Percentiles rank a stretch among this genome's conserved stretches.
Evolutionary conservation across 2,888 invertebrate species (phyloP).

Genomic region (Leptogaster cylindrica): DNA sequence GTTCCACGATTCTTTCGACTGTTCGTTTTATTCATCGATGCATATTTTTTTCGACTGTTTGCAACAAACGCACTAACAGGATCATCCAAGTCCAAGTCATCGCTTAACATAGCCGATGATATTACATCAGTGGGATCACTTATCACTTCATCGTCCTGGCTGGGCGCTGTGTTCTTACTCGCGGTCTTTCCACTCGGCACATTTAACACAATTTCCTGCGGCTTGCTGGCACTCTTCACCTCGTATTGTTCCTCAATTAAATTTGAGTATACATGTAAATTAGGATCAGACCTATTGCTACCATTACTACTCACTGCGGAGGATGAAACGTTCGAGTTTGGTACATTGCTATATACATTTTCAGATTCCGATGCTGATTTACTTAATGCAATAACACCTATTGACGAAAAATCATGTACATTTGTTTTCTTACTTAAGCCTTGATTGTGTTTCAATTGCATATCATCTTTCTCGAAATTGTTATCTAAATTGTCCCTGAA

Average conservation of each 20-base stretch:
- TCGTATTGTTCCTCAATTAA: slow-evolving; percentile 55
- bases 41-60: slow-evolving; percentile 48
- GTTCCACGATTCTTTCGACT: slow-evolving; percentile 20
- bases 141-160: slow-evolving; percentile 25
- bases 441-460: slow-evolving; percentile 28
- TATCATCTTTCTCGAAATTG: slow-evolving; percentile 41
- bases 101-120: slow-evolving; percentile 59
- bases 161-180: slow-evolving; percentile 35
- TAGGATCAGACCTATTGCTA: slow-evolving; percentile 52
- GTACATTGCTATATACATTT: slow-evolving; percentile 62
- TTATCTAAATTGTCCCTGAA: slow-evolving; percentile 58
- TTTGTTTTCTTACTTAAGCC: slow-evolving; percentile 2
- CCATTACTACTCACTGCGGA: slow-evolving; percentile 43
- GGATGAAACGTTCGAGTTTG: slow-evolving; percentile 49
- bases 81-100: slow-evolving; percentile 62
- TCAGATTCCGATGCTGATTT: slow-evolving; percentile 58
- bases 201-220: slow-evolving; percentile 3
- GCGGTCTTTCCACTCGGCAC: slow-evolving; percentile 14
- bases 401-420: slow-evolving; percentile 24
- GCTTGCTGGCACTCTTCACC: slow-evolving; percentile 7
- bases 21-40: slow-evolving; percentile 15
- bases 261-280: slow-evolving; percentile 61
- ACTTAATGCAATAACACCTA: slow-evolving; percentile 15
- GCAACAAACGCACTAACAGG: slow-evolving; percentile 60
- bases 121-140: slow-evolving; percentile 48